phyloP scores from a whole-genome alignment of 2,888 invertebrate genomes.

The Watsonalla cultraria region DNA sequence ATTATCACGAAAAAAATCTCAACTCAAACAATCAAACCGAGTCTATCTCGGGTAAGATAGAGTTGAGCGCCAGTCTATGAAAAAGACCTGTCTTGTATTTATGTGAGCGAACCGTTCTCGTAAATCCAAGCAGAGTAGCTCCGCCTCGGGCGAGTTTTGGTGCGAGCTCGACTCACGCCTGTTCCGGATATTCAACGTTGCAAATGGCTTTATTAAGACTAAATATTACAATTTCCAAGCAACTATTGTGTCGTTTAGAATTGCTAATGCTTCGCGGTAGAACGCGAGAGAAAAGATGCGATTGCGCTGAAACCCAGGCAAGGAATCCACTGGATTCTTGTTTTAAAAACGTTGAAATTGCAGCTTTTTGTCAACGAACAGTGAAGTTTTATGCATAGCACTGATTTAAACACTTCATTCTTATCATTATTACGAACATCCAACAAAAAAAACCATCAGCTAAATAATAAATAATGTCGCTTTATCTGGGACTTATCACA shows the following conservation, averaged over 20 bases:
- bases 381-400: conserved; percentile 46
- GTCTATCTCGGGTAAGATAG: conserved; percentile 2
- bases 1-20: no score
- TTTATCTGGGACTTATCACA: conserved; percentile 25
- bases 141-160: conserved; percentile 48
- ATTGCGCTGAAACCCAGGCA: conserved; percentile 50
- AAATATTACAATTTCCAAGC: conserved; percentile 71
- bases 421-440: background rate
- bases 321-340: conserved; percentile 43
- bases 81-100: conserved; percentile 16
- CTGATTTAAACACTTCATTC: conserved; percentile 42
- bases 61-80: conserved; percentile 14
- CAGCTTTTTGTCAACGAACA: conserved; percentile 55
- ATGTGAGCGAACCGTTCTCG: conserved; percentile 43
- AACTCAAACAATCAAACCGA: no score
- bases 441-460: conserved; percentile 2
- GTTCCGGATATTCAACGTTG: conserved; percentile 66
- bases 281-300: conserved; percentile 66
- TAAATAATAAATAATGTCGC: conserved; percentile 16
- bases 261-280: conserved; percentile 63
- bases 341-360: conserved; percentile 68
- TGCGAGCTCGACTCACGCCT: conserved; percentile 42
- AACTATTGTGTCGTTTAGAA: conserved; percentile 67
- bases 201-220: conserved; percentile 75
- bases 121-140: conserved; percentile 44